Evolutionary conservation across 1,140 invertebrate species (phyloP), one percentile per base, ranked within the genome.

Genomic region (Daktulosphaira vitifoliae): DNA sequence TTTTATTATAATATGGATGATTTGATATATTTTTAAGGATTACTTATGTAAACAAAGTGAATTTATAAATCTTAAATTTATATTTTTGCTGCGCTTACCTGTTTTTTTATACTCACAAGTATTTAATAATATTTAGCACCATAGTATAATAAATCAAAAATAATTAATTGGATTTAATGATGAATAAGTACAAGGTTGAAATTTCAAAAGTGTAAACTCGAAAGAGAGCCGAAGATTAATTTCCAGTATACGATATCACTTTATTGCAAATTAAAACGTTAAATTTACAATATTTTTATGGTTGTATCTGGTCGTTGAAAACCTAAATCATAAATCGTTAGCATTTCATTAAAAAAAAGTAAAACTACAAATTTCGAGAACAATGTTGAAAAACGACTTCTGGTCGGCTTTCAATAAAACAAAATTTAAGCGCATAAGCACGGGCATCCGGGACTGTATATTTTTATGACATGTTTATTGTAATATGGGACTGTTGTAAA

Each of bases 361-460:
- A 62, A 13, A 9, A 22, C 18, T 9, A 20, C 11, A 62, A 48
- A 18, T 11, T 33, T 39, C 13, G 56, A 18, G 42, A 39, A 62
- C 56, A 62, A 62, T 62, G 56, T 62, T 29, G 56, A 62, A 62
- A 62, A 46, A 62, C 56, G 56, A 62, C 56, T 62, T 62, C 56
- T 62, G 56, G 56, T 62, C 56, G 54, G n/a, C 22, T 5, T 59
- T 59, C 54, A 59, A 59, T 59, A 59, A 59, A 59, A 59, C 54
- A 23, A 37, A 18, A 59, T 59, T 59, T 16, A 23, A 38, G n/a
- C 38, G 8, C 38, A 16, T n/a, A 38, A 8, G 18, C 15, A 56
- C 20, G 22, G n/a, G 37, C 53, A 56, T 56, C 22, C 38, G 53
- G 29, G 22, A 22, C 23, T n/a, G 2, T 15, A 4, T 15, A 62